phyloP scores from a whole-genome alignment of 1,140 invertebrate genomes.

The Zaprionus capensis region DNA sequence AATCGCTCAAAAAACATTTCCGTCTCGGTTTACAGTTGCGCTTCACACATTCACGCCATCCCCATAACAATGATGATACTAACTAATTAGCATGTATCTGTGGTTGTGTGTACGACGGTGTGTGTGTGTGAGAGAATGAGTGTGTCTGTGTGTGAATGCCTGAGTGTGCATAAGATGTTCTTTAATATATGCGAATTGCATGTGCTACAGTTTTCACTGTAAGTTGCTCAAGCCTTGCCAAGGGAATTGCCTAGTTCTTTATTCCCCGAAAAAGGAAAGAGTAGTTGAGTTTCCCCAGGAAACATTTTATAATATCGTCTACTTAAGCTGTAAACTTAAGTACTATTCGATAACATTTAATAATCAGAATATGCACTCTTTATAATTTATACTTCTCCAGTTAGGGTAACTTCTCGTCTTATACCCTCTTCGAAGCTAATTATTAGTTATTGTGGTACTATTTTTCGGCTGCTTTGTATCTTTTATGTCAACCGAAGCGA shows the following conservation, averaged over 20 bases:
- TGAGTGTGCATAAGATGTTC: slow-evolving; percentile 39
- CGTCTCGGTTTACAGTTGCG: slow-evolving; percentile 33
- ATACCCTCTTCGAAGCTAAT: not conserved
- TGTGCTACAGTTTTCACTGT: slow-evolving; percentile 24
- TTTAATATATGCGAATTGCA: slow-evolving; percentile 33
- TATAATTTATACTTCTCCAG: not conserved
- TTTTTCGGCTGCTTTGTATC: slow-evolving; percentile 20
- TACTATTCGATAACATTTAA: not conserved
- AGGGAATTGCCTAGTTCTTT: not conserved
- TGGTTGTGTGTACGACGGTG: not conserved
- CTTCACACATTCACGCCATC: slow-evolving; percentile 61
- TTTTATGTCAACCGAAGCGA: slow-evolving; percentile 22
- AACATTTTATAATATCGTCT: not conserved
- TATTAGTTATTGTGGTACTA: not conserved
- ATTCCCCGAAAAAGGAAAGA: slow-evolving; percentile 18
- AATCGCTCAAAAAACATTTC: slow-evolving; percentile 47
- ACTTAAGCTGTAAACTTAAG: not conserved
- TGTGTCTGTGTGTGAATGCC: slow-evolving; percentile 13
- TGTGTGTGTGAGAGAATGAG: not conserved
- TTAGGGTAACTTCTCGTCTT: not conserved
- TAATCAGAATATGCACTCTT: not conserved
- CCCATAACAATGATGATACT: slow-evolving; percentile 61
- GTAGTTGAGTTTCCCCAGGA: not conserved
- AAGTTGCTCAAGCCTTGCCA: slow-evolving; percentile 4
- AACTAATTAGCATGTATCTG: slow-evolving; percentile 62